These are phyloP conservation scores for Myotis myotis DNA, from an alignment of 2,797 vertebrate species.

Conservation along the genomic window DNA sequence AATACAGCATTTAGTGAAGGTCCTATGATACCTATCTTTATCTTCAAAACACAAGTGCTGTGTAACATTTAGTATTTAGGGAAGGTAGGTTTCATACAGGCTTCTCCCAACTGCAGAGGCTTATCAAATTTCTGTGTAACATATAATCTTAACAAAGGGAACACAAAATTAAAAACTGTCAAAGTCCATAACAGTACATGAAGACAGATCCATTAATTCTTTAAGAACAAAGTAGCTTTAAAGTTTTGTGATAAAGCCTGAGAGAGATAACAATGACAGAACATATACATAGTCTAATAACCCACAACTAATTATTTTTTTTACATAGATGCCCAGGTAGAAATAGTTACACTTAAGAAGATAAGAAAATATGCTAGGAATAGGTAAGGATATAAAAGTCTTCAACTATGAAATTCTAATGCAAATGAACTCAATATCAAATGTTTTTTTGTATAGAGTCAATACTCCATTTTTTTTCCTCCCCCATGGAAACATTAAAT, in stretches of 20 bases:
- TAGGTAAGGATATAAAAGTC: not conserved
- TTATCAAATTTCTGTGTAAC: not conserved
- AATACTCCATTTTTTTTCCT: not conserved
- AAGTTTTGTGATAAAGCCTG: not conserved
- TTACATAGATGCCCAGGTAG: slow-evolving; percentile 1
- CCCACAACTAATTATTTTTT: not conserved
- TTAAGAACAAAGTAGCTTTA: slow-evolving; percentile 34
- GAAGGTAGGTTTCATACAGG: not conserved
- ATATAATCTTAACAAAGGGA: not conserved
- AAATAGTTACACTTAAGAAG: slow-evolving; percentile 8
- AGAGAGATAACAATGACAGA: not conserved
- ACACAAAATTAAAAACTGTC: not conserved
- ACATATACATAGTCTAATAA: not conserved
- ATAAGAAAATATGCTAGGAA: not conserved
- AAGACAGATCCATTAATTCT: not conserved
- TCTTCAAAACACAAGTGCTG: not conserved
- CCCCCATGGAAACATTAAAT: slow-evolving; percentile 37
- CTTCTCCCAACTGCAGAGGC: not conserved
- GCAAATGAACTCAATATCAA: slow-evolving; percentile 30
- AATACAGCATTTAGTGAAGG: not conserved
- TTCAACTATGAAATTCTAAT: slow-evolving; percentile 54
- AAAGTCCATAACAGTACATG: not conserved
- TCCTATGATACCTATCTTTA: not conserved
- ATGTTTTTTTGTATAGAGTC: slow-evolving; percentile 20
- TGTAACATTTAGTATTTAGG: not conserved